Evolutionary conservation across 2,113 vertebrate species (phyloP).

Genomic region (Butorides virescens): DNA sequence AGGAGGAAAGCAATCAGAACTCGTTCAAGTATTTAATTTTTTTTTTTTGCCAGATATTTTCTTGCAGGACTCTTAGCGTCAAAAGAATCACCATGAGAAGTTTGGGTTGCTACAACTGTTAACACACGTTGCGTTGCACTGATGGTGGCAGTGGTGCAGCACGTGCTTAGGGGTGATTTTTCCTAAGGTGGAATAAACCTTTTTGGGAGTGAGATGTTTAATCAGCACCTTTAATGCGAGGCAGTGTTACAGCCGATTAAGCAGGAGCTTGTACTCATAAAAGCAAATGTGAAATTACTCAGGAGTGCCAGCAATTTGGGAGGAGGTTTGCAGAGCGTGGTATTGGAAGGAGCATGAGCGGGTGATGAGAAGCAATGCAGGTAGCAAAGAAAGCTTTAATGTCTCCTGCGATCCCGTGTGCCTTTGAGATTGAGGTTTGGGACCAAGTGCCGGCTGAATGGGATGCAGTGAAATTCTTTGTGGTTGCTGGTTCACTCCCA

Average conservation of each 20-base stretch:
- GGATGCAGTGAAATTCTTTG: not conserved
- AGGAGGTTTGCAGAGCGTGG: not conserved
- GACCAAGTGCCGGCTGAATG: not conserved
- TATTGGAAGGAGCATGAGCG: not conserved
- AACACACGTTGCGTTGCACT: rapidly evolving
- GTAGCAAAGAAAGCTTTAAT: not conserved
- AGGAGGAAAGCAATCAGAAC: not conserved
- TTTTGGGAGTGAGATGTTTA: not conserved
- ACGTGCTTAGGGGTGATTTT: not conserved
- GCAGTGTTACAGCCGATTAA: not conserved
- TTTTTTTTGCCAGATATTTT: not conserved
- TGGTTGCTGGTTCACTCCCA: not conserved
- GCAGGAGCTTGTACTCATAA: not conserved
- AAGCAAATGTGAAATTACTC: not conserved
- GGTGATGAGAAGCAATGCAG: not conserved
- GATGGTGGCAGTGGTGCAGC: not conserved
- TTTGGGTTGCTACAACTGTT: not conserved
- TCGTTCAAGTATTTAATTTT: not conserved
- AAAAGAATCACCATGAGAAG: not conserved
- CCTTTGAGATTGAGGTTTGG: not conserved
- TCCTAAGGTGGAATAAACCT: not conserved
- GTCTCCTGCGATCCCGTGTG: not conserved
- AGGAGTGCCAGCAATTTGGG: not conserved
- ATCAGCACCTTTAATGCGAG: not conserved
- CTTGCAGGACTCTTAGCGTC: not conserved